A percentile compares a stretch with the other conserved stretches of the same genome.
Conservation (phyloP, 2,113 vertebrate genomes). For the Sminthopsis crassicaudata region DNA sequence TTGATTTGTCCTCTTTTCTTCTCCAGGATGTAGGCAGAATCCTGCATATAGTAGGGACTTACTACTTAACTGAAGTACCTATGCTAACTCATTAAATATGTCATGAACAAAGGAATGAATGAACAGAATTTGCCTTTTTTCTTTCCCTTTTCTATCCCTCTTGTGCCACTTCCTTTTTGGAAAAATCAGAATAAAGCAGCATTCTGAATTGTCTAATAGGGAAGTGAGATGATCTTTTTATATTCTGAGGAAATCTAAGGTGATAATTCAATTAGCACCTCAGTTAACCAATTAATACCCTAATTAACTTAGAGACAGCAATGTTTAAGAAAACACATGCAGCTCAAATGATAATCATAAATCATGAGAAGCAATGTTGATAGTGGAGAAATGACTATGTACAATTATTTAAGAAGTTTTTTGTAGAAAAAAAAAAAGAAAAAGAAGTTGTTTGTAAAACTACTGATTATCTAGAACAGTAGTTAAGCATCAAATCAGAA, state of each 20-base stretch:
- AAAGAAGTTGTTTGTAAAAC: constrained; percentile 25
- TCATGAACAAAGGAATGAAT: background rate
- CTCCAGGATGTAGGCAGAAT: background rate
- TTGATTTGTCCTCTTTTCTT: background rate
- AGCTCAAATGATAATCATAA: constrained; percentile 63
- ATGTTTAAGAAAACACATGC: constrained; percentile 52
- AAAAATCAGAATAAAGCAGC: constrained; percentile 67
- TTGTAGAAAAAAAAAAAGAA: too few species aligned
- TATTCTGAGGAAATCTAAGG: constrained; percentile 27
- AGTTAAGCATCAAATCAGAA: constrained; percentile 20
- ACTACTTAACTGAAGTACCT: background rate
- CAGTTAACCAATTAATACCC: background rate
- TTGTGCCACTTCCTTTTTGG: constrained; percentile 36
- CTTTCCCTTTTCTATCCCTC: constrained; percentile 16
- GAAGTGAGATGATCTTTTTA: constrained; percentile 55
- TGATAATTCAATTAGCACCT: constrained; percentile 67
- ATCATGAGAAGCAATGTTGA: constrained; percentile 25
- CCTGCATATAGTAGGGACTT: background rate
- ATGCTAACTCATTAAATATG: background rate
- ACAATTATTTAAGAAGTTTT: constrained; percentile 47
- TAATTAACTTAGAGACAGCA: constrained; percentile 41
- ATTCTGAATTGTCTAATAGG: constrained; percentile 55
- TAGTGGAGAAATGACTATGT: constrained; percentile 44
- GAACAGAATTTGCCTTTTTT: constrained; percentile 40
- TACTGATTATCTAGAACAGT: constrained; percentile 15